A percentile compares a stretch with the other conserved stretches of the same genome.
Conservation (phyloP, 2,888 invertebrate genomes). For the Esperia sulphurella region DNA sequence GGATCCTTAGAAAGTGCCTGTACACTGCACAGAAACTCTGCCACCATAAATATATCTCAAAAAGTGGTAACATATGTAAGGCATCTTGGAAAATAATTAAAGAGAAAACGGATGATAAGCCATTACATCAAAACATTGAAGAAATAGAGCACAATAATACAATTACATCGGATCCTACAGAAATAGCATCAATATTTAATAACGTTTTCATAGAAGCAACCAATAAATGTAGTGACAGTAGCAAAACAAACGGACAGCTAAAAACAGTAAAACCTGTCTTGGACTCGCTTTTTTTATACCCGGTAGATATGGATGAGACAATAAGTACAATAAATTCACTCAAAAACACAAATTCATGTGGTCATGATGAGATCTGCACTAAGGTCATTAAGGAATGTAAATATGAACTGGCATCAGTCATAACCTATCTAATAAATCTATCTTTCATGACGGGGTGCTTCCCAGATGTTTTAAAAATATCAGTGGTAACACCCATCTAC, state of each 20-base stretch:
- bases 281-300: no score
- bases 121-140: neutral
- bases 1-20: neutral
- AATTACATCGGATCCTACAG: neutral
- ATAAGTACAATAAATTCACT: no score
- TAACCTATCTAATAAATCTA: no score
- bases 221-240: no score
- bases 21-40: neutral
- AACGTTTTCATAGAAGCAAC: neutral
- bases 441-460: slow-evolving; percentile 4
- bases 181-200: slow-evolving; percentile 2
- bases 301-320: no score
- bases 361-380: no score
- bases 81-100: slow-evolving; percentile 4
- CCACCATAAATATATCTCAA: neutral
- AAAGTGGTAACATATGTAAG: neutral
- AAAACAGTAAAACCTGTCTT: no score
- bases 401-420: no score
- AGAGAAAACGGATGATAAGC: neutral
- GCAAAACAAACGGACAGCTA: no score
- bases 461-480: neutral
- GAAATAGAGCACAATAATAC: neutral
- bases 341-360: no score
- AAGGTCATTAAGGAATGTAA: no score
- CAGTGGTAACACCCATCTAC: slow-evolving; percentile 4